Evolutionary conservation across 2,888 invertebrate species (phyloP), one percentile per base, ranked within the genome.

Genomic region (Automeris io): DNA sequence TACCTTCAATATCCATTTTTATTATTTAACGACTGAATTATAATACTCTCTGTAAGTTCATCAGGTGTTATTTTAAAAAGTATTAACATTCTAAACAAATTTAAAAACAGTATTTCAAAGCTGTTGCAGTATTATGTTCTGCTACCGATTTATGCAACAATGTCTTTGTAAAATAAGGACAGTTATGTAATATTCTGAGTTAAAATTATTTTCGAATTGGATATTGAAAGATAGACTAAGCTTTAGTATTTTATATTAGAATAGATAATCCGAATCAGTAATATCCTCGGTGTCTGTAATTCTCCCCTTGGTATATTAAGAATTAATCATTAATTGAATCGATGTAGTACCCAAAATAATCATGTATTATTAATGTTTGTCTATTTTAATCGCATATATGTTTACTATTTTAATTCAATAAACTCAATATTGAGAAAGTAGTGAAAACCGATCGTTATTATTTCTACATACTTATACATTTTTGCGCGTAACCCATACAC

Each of bases 311-410:
- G 11, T 16, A n/a, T 29, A 16, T 16, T 19, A 19, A 29, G 1
- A 29, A 16, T 23, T 16, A 13, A 29, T 16, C 5, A 29, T 16
- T 16, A 16, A 29, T 29, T 29, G 13, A 29, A 13, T n/a, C 16
- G 3, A 29, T 29, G 29, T 29, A 8, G 16, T 16, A 16, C 3
- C 13, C 26, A 8, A n/a, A n/a, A 13, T 29, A n/a, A n/a, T 2
- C 16, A 16, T 26, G 16, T 26, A 13, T 26, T 8, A 16, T 29
- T 1, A 16, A 16, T 29, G 29, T 29, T 16, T 16, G 8, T 16
- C 16, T 29, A 29, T 29, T 29, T n/a, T 29, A 29, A 29, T 29
- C 29, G 16, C 29, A 29, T 29, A 29, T 29, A 16, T 29, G 29
- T 29, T 29, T n/a, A 29, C 29, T 16, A 6, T 29, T 29, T 29